Evolutionary conservation across 2,113 vertebrate species (phyloP).

Genomic region (Regulus satrapa): DNA sequence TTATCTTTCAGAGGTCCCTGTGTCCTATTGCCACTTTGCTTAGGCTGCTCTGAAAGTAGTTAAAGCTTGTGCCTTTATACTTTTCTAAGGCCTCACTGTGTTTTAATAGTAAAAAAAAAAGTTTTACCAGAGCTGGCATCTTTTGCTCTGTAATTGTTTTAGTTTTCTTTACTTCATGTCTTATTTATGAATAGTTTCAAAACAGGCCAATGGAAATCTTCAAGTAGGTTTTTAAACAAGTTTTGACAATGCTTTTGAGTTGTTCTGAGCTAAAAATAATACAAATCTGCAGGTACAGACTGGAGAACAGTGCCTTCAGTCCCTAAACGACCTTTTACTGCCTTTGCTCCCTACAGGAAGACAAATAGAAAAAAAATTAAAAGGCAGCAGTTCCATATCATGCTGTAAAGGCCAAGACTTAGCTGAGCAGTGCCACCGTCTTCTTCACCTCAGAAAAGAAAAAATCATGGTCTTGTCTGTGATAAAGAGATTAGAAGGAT

Average conservation of each 20-base stretch:
- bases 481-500: not conserved
- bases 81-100: not conserved
- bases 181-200: slow-evolving; percentile 16
- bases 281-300: not conserved
- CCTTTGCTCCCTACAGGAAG: not conserved
- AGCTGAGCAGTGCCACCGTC: not conserved
- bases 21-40: not conserved
- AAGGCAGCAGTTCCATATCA: not conserved
- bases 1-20: not conserved
- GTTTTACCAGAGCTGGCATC: not conserved
- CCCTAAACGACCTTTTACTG: not conserved
- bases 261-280: slow-evolving; percentile 22
- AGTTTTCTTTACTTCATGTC: not conserved
- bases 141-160: not conserved
- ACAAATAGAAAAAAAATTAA: not conserved
- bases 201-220: slow-evolving; percentile 9
- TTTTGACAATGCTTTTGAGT: slow-evolving; percentile 23
- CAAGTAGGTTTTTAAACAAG: slow-evolving; percentile 19
- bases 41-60: not conserved
- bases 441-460: not conserved
- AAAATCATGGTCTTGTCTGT: not conserved
- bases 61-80: not conserved
- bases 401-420: not conserved
- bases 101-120: not conserved
- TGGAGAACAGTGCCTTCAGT: not conserved